A percentile compares a stretch with the other conserved stretches of the same genome.
These are phyloP conservation scores for Cataglyphis cursor DNA, from an alignment of 2,888 invertebrate genomes.

Conservation along the genomic window DNA sequence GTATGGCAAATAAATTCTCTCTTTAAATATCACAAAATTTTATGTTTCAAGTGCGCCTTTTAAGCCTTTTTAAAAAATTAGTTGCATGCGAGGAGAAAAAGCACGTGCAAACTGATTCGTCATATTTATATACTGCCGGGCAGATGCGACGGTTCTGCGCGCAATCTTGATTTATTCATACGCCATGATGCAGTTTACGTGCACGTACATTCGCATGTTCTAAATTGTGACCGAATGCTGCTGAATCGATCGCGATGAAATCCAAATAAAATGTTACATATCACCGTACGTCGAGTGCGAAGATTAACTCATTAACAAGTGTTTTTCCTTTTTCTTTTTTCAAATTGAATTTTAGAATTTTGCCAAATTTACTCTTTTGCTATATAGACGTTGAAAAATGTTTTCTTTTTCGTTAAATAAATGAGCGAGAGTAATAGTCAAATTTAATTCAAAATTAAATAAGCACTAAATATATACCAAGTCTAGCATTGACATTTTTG, in stretches of 20 bases:
- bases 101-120: conserved; percentile 11
- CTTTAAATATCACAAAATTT: not conserved
- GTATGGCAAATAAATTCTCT: not conserved
- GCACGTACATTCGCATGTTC: not conserved
- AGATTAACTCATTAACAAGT: not conserved
- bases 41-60: not conserved
- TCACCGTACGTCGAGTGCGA: not conserved
- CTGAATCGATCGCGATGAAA: conserved; percentile 32
- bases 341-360: not conserved
- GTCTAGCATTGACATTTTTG: not conserved
- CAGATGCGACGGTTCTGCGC: not conserved
- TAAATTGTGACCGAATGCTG: conserved; percentile 9
- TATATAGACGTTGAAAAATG: not conserved
- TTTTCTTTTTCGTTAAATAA: not conserved
- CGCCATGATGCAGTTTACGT: conserved; percentile 26
- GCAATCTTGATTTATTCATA: conserved; percentile 25
- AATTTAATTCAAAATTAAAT: not conserved
- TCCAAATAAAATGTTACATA: conserved; percentile 26
- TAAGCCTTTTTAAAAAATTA: conserved; percentile 19
- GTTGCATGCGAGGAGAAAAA: not conserved
- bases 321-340: not conserved
- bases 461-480: not conserved
- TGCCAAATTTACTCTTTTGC: not conserved
- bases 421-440: not conserved
- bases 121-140: conserved; percentile 9